These are phyloP conservation scores for Mormyrops boulengeri DNA, from an alignment of 2,797 vertebrate genomes.

Conservation along the genomic window DNA sequence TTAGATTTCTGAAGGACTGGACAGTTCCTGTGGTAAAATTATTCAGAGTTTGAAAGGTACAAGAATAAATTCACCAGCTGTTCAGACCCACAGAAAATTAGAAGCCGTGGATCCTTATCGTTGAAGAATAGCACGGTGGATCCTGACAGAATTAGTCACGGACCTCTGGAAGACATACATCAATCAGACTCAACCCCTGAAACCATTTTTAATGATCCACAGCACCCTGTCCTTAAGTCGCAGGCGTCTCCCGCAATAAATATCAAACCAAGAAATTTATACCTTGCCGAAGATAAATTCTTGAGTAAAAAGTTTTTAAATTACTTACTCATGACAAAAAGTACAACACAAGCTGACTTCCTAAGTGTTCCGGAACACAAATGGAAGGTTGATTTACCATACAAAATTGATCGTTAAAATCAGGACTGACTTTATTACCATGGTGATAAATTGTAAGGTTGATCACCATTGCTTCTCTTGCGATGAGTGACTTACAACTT, in stretches of 20 bases:
- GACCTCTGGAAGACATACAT: not conserved
- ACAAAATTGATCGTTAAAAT: not conserved
- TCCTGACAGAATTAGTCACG: not conserved
- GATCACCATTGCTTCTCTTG: not conserved
- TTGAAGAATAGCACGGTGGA: not conserved
- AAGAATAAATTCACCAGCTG: not conserved
- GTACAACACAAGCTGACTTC: slow-evolving; percentile 59
- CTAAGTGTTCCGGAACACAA: slow-evolving; percentile 51
- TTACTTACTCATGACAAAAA: slow-evolving; percentile 56
- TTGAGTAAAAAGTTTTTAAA: slow-evolving; percentile 58
- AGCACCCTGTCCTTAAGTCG: not conserved
- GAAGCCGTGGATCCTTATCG: not conserved
- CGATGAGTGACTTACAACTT: not conserved
- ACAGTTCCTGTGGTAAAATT: not conserved
- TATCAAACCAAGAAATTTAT: slow-evolving; percentile 49
- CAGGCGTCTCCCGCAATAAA: not conserved
- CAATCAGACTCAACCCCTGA: not conserved
- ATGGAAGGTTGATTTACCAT: slow-evolving; percentile 25
- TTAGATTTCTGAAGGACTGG: not conserved
- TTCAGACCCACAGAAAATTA: not conserved
- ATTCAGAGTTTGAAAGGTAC: not conserved
- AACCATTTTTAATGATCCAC: not conserved
- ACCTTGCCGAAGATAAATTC: slow-evolving; percentile 58
- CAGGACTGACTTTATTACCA: not conserved
- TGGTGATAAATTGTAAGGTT: not conserved